Base-by-base conservation (phyloP, 64 coral and sea anemone species). In the Anthopleura sola region DNA sequence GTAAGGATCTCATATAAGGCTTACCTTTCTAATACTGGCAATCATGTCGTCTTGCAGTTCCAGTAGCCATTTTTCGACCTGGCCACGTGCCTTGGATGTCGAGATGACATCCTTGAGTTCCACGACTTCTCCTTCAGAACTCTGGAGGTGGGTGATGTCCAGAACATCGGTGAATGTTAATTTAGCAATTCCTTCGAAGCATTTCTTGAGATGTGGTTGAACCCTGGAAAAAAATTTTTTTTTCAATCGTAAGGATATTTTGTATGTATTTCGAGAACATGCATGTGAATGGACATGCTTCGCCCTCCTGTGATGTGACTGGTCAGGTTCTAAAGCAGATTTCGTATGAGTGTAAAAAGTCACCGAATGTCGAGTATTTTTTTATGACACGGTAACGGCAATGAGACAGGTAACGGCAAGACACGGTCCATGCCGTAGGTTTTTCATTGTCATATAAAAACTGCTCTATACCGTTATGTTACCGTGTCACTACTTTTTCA, bases 11-110 rank as follows among this genome's bases (percentile, higher is more conserved):
- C 5, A 62, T 3, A 62, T 12, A 53, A 53, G 50, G 5, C 58
- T 23, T 54, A 99, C 97, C 90, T 99, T 99, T 83, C 93, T 99
- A 5, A 99, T 86, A 88, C 97, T 99, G 47, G 97, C 93, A 28
- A 99, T 77, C 97, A 99, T 99, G 31, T 94, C 97, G 29, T 95
- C 90, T 71, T 99, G 97, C 14, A 99, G 58, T 80, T 99, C 97
- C 23, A 99, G 74, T 58, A 99, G 55, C 97, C 97, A 99, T 49
- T 99, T 99, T 55, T 99, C 97, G n/a, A 99, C 97, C 68, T 99
- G 97, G 37, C 97, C 97, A 85, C 97, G 87, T 38, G 97, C 97
- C 81, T 99, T 99, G 18, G 90, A 50, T 66, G 97, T 99, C 39
- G 97, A 99, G 53, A 99, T 99, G 13, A 87, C 87, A 82, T 99